Conservation (phyloP, 2,113 vertebrate genomes). For the Myiozetetes cayanensis region DNA sequence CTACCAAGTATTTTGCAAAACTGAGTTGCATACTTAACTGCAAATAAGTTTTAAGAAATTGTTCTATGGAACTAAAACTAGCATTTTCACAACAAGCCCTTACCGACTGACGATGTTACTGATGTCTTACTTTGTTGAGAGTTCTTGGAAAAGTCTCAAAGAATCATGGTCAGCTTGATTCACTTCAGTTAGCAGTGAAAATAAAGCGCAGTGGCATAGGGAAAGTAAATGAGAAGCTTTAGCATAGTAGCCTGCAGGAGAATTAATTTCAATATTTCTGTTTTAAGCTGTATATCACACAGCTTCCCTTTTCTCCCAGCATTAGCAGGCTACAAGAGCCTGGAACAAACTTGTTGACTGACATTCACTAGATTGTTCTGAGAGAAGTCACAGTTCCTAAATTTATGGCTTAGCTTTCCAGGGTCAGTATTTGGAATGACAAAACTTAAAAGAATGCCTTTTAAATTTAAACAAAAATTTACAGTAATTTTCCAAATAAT, state of each 20-base stretch:
- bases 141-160: background rate
- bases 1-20: background rate
- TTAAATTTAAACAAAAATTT: background rate
- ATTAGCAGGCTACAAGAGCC: background rate
- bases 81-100: background rate
- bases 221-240: background rate
- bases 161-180: background rate
- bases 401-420: background rate
- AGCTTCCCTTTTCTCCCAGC: background rate
- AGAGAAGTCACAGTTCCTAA: background rate
- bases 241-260: background rate
- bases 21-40: background rate
- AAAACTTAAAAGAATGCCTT: background rate
- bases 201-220: background rate
- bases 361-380: background rate
- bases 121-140: background rate
- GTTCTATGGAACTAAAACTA: background rate
- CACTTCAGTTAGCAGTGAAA: background rate
- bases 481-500: background rate
- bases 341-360: background rate
- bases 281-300: background rate
- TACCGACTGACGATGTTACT: accelerated
- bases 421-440: background rate
- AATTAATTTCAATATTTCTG: background rate
- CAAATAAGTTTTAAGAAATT: background rate